phyloP scores from a whole-genome alignment of 2,797 vertebrate genomes.

The Betta splendens region DNA sequence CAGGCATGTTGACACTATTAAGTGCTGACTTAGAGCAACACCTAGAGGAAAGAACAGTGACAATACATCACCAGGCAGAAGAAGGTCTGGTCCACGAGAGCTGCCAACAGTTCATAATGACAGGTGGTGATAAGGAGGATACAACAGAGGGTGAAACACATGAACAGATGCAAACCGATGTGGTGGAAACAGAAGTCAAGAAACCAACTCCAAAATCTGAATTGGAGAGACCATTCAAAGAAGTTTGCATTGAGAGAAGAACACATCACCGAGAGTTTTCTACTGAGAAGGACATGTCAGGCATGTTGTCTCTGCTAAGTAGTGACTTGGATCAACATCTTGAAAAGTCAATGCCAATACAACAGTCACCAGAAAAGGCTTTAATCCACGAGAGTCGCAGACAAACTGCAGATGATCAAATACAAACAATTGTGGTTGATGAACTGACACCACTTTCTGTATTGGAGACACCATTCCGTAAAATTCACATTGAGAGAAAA shows the following conservation, averaged over 20 bases:
- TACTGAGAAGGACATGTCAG: conserved; percentile 41
- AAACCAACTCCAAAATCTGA: neutral
- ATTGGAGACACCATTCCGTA: conserved; percentile 21
- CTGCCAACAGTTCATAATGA: conserved; percentile 27
- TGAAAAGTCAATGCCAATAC: conserved; percentile 12
- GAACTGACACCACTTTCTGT: neutral
- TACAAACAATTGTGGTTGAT: too few relatives aligned
- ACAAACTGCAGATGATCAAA: conserved; percentile 12
- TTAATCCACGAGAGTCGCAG: conserved; percentile 27
- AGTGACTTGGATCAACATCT: conserved; percentile 45
- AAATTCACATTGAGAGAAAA: conserved; percentile 13
- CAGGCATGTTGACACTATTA: conserved; percentile 54
- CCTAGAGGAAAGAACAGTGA: conserved; percentile 27
- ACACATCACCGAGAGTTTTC: neutral
- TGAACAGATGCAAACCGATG: conserved; percentile 3
- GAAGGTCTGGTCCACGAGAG: conserved; percentile 30
- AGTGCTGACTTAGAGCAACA: conserved; percentile 42
- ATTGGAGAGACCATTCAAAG: conserved; percentile 23
- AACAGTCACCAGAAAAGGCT: conserved; percentile 12
- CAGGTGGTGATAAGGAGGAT: conserved; percentile 17
- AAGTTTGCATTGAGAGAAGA: conserved; percentile 13
- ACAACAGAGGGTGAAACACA: neutral
- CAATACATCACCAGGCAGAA: neutral
- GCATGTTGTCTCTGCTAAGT: conserved; percentile 52
- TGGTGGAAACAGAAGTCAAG: neutral